Evolutionary conservation across 2,113 vertebrate genomes (phyloP).

Genomic region (Scopus umbretta): DNA sequence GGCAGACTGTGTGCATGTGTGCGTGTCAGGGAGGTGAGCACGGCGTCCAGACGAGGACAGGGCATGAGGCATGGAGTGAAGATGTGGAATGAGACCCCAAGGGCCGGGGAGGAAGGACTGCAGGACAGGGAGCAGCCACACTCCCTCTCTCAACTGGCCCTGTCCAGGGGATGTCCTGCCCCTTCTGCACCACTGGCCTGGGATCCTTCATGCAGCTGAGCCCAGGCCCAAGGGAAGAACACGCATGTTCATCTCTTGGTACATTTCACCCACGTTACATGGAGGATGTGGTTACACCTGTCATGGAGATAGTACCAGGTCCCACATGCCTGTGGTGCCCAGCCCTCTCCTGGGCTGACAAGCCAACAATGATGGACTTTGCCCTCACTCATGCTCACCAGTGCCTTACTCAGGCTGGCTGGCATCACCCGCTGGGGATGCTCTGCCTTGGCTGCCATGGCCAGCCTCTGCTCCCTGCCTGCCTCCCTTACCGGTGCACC

Average conservation of each 20-base stretch:
- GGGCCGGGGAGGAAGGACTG: not conserved
- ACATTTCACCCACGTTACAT: rapidly evolving
- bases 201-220: not conserved
- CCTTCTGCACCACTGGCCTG: not conserved
- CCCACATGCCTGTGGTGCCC: not conserved
- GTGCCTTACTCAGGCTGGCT: not conserved
- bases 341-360: not conserved
- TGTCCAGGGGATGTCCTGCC: not conserved
- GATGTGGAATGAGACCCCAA: not conserved
- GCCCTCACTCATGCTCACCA: not conserved
- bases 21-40: not conserved
- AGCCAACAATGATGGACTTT: not conserved
- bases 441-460: not conserved
- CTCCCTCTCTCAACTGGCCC: not conserved
- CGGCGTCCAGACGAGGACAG: not conserved
- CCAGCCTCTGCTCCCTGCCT: not conserved
- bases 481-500: not conserved
- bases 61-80: constrained; percentile 15
- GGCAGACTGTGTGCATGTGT: constrained; percentile 20
- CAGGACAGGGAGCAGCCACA: not conserved
- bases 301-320: not conserved
- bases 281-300: rapidly evolving
- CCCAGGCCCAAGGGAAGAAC: not conserved
- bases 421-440: not conserved
- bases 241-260: not conserved